A percentile compares a stretch with the other conserved stretches of the same genome.
Conservation (phyloP, 2,888 invertebrate genomes). For the Metalampra italica region DNA sequence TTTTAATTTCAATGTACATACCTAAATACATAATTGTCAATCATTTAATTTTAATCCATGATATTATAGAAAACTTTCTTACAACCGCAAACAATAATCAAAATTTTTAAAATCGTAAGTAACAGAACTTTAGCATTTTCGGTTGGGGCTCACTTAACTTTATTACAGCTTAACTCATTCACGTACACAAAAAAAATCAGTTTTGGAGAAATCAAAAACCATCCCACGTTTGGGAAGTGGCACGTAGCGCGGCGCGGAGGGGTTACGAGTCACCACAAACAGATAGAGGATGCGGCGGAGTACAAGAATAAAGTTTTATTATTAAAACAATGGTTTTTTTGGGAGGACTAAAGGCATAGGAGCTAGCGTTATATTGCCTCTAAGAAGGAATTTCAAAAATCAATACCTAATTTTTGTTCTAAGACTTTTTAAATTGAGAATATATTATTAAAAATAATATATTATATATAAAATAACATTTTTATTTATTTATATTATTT, state of each 20-base stretch:
- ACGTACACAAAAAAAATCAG: constrained; percentile 16
- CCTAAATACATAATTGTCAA: no score
- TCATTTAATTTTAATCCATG: no score
- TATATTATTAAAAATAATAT: no score
- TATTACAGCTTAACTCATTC: background rate
- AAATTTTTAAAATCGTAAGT: no score
- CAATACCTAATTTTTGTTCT: no score
- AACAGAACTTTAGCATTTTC: background rate
- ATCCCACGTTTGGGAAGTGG: constrained; percentile 41
- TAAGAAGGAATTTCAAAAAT: no score
- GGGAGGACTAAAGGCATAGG: constrained; percentile 23
- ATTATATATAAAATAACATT: no score
- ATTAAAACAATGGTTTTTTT: constrained; percentile 42
- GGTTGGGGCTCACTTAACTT: background rate
- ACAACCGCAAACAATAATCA: no score
- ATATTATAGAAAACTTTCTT: no score
- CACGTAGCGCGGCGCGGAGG: background rate
- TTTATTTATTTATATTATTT: no score
- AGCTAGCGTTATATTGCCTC: constrained; percentile 16
- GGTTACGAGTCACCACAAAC: constrained; percentile 35
- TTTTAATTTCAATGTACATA: no score
- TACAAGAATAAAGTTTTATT: constrained; percentile 59
- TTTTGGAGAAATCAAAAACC: constrained; percentile 44
- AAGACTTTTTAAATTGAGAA: no score
- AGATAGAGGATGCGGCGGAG: constrained; percentile 43